Evolutionary conservation across 1,140 invertebrate genomes (phyloP).

Genomic region (Leptinotarsa undecemlineata): DNA sequence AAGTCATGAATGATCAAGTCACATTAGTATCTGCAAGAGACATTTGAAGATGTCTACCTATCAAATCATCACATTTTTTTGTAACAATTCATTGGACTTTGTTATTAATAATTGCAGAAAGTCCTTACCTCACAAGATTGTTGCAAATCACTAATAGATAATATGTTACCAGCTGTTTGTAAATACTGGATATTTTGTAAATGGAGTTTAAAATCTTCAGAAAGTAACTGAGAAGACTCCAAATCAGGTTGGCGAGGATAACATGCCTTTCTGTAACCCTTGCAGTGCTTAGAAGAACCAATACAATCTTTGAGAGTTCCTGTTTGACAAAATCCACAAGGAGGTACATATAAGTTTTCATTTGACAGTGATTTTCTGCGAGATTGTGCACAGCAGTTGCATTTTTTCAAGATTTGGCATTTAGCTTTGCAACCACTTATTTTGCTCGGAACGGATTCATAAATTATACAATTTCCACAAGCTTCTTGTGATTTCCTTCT

Average conservation of each 20-base stretch:
- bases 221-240: conserved; percentile 48
- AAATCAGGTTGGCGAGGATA: conserved; percentile 53
- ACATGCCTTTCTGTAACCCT: conserved; percentile 46
- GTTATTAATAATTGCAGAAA: too few species aligned
- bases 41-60: too few species aligned
- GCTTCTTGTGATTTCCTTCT: conserved; percentile 50
- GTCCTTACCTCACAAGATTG: conserved; percentile 49
- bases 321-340: conserved; percentile 49
- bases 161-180: conserved; percentile 66
- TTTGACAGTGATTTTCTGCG: conserved; percentile 61
- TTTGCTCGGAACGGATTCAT: conserved; percentile 50
- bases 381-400: conserved; percentile 48
- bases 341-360: conserved; percentile 58
- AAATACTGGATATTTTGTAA: conserved; percentile 71
- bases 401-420: conserved; percentile 42
- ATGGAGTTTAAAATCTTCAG: conserved; percentile 69
- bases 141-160: conserved; percentile 53
- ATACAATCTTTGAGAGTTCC: conserved; percentile 42
- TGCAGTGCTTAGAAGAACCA: conserved; percentile 39
- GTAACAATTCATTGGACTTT: too few species aligned
- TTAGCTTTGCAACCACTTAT: conserved; percentile 42
- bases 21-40: too few species aligned
- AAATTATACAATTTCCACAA: conserved; percentile 52
- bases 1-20: too few species aligned
- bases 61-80: too few species aligned